Evolutionary conservation across 64 coral and sea anemone genomes (phyloP), one percentile per base, ranked within the genome.

Genomic region (Pocillopora verrucosa): DNA sequence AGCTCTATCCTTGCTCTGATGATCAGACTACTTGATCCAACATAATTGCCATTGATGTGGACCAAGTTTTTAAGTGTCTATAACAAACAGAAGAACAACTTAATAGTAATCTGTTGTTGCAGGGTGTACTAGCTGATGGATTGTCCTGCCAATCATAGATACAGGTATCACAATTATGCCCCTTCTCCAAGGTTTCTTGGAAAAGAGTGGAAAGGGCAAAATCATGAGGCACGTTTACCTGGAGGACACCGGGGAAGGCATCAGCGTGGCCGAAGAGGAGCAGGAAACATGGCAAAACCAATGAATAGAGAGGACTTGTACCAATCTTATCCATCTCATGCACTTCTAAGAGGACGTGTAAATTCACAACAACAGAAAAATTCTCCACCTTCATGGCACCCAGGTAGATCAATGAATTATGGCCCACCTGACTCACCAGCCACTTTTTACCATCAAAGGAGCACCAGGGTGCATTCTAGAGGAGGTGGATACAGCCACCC

Each of bases 381-480:
- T 57, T 20, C 65, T 13, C 25, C 36, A 65, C 67, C 67, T n/a
- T 36, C 16, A n/a, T 72, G 65, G 63, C 72, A 56, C 82, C 64
- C 45, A 85, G 82, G 82, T 72, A 85, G 82, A 85, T 68, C 35
- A 51, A 85, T 85, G 63, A 36, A 85, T 79, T 79, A 79, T 79
- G 77, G 77, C 19, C 56, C 56, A 59, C 77, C 77, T 59, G 56
- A 51, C 51, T 51, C 77, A 79, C 56, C 77, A 79, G 59, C 77
- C 56, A 59, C 58, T 38, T 65, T 56, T 72, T 77, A 77, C 75
- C 51, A 17, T 77, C 16, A 77, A 77, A 77, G 80, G 59, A 83
- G 65, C 80, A 35, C 17, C 61, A 65, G 80, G 80, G 61, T 61
- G 35, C 79, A 64, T 65, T 83, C 65, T 79, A 79, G 77, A 79